These are phyloP conservation scores for Argyra leucocephala DNA, from an alignment of 2,888 invertebrate species.

Conservation along the genomic window DNA sequence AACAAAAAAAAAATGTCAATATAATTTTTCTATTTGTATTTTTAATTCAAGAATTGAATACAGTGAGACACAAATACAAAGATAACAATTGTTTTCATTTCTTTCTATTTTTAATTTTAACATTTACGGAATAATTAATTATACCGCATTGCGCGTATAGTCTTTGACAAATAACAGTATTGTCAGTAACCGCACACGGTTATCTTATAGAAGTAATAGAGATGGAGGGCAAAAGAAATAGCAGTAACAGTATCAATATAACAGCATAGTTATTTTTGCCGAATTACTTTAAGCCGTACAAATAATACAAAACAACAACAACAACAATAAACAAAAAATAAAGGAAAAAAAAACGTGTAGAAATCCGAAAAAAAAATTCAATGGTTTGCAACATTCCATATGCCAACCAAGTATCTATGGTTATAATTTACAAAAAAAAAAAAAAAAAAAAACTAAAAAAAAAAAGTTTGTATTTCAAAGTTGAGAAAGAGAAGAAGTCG, in stretches of 20 bases:
- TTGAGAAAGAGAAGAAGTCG: neutral
- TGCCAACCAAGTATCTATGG: neutral
- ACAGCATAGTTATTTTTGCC: no score
- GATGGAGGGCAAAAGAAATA: no score
- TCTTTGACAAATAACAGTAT: constrained; percentile 3
- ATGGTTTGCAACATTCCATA: neutral
- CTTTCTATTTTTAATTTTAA: neutral
- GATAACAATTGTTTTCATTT: no score
- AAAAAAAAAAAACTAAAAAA: no score
- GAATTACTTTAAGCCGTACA: no score
- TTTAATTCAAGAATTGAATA: no score
- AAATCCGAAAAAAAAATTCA: neutral
- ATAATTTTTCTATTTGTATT: no score
- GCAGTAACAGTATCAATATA: no score
- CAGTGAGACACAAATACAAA: no score
- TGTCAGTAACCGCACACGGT: constrained; percentile 1
- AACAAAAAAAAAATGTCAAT: no score
- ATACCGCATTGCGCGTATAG: neutral
- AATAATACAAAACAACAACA: neutral
- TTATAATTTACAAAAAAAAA: no score
- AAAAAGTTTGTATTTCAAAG: no score
- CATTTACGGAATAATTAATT: neutral
- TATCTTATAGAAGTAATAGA: neutral
- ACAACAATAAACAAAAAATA: neutral
- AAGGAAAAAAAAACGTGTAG: neutral